phyloP scores from a whole-genome alignment of 2,113 vertebrate species.

The Campylomormyrus numenius region DNA sequence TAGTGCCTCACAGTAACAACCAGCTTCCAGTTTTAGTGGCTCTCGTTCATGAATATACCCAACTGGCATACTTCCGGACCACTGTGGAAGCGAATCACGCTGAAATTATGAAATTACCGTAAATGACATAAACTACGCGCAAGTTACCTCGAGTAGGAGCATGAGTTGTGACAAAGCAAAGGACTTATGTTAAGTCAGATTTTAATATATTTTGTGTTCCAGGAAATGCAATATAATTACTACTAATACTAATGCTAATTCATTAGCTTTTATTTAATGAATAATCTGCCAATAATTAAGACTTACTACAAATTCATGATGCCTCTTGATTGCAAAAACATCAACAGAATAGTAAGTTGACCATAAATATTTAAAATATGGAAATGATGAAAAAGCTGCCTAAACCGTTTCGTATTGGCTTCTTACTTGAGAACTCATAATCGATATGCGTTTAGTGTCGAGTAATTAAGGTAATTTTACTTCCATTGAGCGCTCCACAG shows the following conservation, averaged over 20 bases:
- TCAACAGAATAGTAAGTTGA: not conserved
- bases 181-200: not conserved
- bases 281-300: not conserved
- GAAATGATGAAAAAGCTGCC: not conserved
- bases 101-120: not conserved
- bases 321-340: not conserved
- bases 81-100: not conserved
- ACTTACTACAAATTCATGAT: not conserved
- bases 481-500: not conserved
- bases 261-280: not conserved
- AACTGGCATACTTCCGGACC: conserved; percentile 2
- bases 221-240: not conserved
- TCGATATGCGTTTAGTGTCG: not conserved
- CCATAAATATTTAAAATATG: not conserved
- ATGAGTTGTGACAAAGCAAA: not conserved
- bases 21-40: not conserved
- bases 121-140: not conserved
- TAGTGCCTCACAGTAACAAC: not conserved
- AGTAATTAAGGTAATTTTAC: not conserved
- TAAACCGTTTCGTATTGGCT: not conserved
- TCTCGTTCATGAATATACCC: not conserved
- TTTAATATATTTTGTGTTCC: not conserved
- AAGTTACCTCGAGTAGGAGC: no score
- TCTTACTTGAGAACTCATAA: not conserved
- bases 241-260: not conserved